Percentiles rank a stretch among this genome's conserved stretches.
These are phyloP conservation scores for Isotomurus palustris DNA, from an alignment of 2,888 invertebrate species.

Conservation along the genomic window DNA sequence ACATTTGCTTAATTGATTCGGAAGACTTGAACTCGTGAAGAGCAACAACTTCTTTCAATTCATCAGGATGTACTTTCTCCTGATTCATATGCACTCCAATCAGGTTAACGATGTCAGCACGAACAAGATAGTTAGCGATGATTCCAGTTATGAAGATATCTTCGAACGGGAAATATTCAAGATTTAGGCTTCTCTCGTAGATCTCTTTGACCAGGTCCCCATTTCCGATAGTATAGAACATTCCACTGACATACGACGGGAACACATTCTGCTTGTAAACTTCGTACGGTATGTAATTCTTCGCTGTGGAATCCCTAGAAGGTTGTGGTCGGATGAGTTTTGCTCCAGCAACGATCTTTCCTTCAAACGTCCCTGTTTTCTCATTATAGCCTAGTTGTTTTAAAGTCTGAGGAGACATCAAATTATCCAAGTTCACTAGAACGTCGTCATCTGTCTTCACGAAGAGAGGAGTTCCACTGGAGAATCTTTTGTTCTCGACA, in stretches of 20 bases:
- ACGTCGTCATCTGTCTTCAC: neutral
- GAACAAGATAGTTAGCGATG: too few species aligned
- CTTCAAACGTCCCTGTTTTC: too few species aligned
- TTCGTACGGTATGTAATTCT: neutral
- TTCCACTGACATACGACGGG: neutral
- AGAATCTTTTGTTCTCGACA: neutral
- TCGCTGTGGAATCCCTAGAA: neutral
- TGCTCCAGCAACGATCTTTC: neutral
- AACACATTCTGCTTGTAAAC: neutral
- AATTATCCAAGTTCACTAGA: neutral
- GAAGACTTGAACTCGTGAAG: too few species aligned
- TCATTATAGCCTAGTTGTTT: too few species aligned
- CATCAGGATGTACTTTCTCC: too few species aligned
- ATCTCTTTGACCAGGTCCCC: neutral
- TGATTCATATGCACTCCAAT: too few species aligned
- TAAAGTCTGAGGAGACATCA: too few species aligned
- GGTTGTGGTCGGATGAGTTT: neutral
- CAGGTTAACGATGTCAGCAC: too few species aligned
- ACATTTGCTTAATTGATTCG: too few species aligned
- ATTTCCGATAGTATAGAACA: neutral
- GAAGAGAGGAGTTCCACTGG: neutral
- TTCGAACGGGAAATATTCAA: neutral
- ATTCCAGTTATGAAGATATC: conserved; percentile 1
- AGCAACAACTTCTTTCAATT: too few species aligned
- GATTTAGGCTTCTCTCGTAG: neutral